These are phyloP conservation scores for Thamnophis elegans DNA, from an alignment of 2,797 vertebrate genomes.

Conservation along the genomic window DNA sequence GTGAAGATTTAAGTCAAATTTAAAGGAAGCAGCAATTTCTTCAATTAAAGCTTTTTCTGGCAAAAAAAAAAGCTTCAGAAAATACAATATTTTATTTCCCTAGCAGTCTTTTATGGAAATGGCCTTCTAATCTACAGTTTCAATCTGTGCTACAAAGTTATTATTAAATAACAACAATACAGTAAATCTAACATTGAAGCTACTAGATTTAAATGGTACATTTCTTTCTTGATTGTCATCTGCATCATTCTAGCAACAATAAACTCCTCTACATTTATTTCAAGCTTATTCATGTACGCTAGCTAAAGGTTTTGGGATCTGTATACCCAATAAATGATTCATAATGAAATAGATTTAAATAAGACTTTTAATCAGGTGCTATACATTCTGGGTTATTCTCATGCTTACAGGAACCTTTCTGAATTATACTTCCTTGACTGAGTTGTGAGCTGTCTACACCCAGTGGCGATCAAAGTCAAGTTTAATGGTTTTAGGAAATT, in stretches of 20 bases:
- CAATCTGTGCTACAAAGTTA: not conserved
- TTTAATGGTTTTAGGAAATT: not conserved
- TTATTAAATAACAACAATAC: not conserved
- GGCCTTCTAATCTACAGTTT: not conserved
- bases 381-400: not conserved
- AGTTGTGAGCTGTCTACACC: not conserved
- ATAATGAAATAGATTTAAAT: constrained; percentile 27
- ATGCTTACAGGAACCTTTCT: not conserved
- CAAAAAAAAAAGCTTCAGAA: too few species aligned
- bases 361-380: constrained; percentile 7
- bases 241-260: not conserved
- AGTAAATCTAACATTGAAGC: not conserved
- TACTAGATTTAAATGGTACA: not conserved
- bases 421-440: not conserved
- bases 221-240: not conserved
- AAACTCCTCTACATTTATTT: not conserved
- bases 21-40: not conserved
- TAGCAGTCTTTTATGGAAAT: not conserved
- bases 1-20: not conserved
- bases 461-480: not conserved
- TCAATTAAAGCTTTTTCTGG: not conserved
- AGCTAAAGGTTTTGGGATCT: not conserved
- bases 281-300: not conserved
- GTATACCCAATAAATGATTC: not conserved
- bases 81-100: not conserved